Conservation (phyloP, 2,888 invertebrate species). For the Coleophora flavipennella region DNA sequence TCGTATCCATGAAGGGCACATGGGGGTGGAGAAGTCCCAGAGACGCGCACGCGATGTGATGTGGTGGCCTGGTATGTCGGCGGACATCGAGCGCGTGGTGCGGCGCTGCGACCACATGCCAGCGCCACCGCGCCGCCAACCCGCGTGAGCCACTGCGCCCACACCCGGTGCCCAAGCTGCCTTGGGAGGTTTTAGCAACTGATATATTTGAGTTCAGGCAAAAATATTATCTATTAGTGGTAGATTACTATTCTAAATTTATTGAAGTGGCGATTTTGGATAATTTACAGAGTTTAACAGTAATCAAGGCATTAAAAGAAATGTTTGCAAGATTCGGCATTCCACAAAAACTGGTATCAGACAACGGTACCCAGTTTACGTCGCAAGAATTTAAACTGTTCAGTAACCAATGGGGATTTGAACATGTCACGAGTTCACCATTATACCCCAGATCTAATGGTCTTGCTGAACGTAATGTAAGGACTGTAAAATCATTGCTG, state of each 20-base stretch:
- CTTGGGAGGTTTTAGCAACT: constrained; percentile 4
- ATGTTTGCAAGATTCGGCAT: constrained; percentile 7
- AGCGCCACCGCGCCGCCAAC: constrained; percentile 3
- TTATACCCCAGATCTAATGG: constrained; percentile 7
- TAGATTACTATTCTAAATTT: constrained; percentile 9
- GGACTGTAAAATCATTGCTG: background rate
- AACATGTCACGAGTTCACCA: constrained; percentile 7
- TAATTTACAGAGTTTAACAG: background rate
- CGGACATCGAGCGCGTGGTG: constrained; percentile 9
- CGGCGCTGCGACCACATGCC: constrained; percentile 2
- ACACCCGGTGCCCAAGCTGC: constrained; percentile 1
- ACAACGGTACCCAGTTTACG: constrained; percentile 2
- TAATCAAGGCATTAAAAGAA: constrained; percentile 1
- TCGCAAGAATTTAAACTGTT: constrained; percentile 6
- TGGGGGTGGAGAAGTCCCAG: constrained; percentile 10
- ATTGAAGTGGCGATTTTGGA: constrained; percentile 1
- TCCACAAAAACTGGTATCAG: constrained; percentile 4
- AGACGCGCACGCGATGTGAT: constrained; percentile 12
- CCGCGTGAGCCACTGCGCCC: constrained; percentile 8
- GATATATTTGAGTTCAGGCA: constrained; percentile 6
- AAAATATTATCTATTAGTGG: constrained; percentile 6
- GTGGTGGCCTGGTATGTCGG: constrained; percentile 14
- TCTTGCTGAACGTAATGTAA: constrained; percentile 6
- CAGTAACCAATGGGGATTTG: constrained; percentile 1
- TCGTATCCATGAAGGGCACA: constrained; percentile 10